Base-by-base conservation (phyloP, 2,888 invertebrate species). In the Eristalis intricaria region DNA sequence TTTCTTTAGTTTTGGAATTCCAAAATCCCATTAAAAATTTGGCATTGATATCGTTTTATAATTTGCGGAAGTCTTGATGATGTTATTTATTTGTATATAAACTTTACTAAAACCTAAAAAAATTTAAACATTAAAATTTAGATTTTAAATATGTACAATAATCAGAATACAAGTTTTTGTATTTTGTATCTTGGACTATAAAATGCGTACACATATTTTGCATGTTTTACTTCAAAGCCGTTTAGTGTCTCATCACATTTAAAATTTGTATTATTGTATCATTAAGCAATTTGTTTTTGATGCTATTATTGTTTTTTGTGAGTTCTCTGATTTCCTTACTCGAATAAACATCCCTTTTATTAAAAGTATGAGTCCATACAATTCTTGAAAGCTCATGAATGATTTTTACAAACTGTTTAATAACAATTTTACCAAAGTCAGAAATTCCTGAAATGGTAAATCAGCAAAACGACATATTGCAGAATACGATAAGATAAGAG, bases 261-360 rank as follows among this genome's bases (percentile, higher is more conserved):
- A 84, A 79, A 80, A 87, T 84, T 87, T 84, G 79, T 84, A 84
- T 80, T 87, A 87, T 87, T 87, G 78, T 87, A 86, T 83, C 78
- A 86, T 82, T 70, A 86, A 86, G 81, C 82, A 69, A 78, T 77
- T 71, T 79, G 58, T 61, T 76, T 66, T 76, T 66, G 76, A 22
- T 32, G 38, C 66, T 26, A 15, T 61, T 75, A 22, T 80, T 70
- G 75, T 61, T 38, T 79, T 43, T 69, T 58, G 1, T 65, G 63
- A 29, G 35, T 43, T 69, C 26, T 15, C 26, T 26, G 7, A 60
- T 60, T 26, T 29, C 26, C 23, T 13, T 60, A 5, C 4, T 60
- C 26, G 60, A 50, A 50, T 50, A 50, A 50, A 19, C 19, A 50
- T 50, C 19, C 19, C 19, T 7, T 50, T 19, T 50, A 19, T 50